Evolutionary conservation across 2,797 vertebrate species (phyloP).

Genomic region (Sebastes matsubarae): DNA sequence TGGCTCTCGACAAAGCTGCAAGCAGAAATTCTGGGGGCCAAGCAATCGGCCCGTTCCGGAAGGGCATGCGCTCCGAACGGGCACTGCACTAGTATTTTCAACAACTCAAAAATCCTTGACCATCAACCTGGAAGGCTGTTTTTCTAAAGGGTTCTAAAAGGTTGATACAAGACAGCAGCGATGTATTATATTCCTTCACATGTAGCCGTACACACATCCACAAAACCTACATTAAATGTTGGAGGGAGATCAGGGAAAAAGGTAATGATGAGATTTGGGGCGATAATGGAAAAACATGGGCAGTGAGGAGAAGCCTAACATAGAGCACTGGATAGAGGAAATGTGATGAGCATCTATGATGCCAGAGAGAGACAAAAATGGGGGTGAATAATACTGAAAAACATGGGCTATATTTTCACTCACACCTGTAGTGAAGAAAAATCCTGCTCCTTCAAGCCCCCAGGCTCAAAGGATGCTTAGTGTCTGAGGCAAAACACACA

Average conservation of each 20-base stretch:
- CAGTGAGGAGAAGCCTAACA: background rate
- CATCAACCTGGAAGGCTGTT: background rate
- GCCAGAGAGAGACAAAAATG: conserved; percentile 3
- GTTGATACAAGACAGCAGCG: background rate
- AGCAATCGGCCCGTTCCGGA: too few species aligned
- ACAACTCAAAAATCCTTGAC: background rate
- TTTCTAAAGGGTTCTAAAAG: background rate
- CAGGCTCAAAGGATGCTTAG: background rate
- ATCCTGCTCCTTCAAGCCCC: background rate
- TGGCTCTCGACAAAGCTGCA: too few species aligned
- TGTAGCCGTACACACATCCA: background rate
- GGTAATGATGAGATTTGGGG: conserved; percentile 79
- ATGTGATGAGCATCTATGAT: background rate
- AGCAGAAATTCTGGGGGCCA: too few species aligned
- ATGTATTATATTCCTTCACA: conserved; percentile 2
- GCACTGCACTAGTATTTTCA: too few species aligned
- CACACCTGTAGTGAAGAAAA: background rate
- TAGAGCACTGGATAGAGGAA: background rate
- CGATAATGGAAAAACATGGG: background rate
- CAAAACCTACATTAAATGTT: conserved; percentile 27
- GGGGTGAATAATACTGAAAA: conserved; percentile 4
- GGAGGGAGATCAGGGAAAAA: conserved; percentile 89
- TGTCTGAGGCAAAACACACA: background rate
- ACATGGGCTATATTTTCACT: background rate
- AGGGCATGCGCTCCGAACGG: too few species aligned